Evolutionary conservation across 2,113 vertebrate genomes (phyloP), one percentile per base, ranked within the genome.

Genomic region (Charina bottae): DNA sequence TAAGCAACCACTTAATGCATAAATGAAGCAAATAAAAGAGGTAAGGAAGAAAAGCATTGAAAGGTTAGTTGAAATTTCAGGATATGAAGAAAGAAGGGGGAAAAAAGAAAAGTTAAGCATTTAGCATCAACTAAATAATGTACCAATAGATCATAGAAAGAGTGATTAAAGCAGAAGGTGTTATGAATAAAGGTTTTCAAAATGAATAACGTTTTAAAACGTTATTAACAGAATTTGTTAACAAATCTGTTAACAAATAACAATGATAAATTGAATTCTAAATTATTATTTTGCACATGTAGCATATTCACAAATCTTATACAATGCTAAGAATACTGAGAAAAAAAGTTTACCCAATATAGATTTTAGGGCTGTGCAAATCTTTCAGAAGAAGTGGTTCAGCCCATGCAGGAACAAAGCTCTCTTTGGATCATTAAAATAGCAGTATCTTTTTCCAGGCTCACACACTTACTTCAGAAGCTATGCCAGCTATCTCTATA

Each of bases 1-100:
- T 99, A 98, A 99, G 99, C 98, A 99, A 99, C 99, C 99, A 99
- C 99, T 99, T 98, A 95, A 98, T 98, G 98, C 98, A 98, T 97
- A 98, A 97, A 98, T 98, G 98, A 96, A 98, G 97, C 98, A 98
- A 98, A 98, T 97, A 97, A 98, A 98, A 98, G 96, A 98, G 97
- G 98, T 98, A 98, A 98, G 97, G 97, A 97, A 97, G 98, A 97
- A 97, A 98, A 98, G 97, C 98, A 98, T 98, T 97, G 97, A 98
- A 97, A 98, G 95, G 97, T 98, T 99, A 99, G 99, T 98, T 98
- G 97, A 94, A 97, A 98, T 96, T 97, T 97, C 96, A 97, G 95
- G 97, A 98, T 97, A 97, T 98, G 97, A 97, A 98, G 97, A 98
- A 96, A 98, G 95, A 98, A 98, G 97, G 96, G 94, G 96, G 96